Conservation (phyloP, 2,797 vertebrate genomes). For the Odontamblyopus rebecca region DNA sequence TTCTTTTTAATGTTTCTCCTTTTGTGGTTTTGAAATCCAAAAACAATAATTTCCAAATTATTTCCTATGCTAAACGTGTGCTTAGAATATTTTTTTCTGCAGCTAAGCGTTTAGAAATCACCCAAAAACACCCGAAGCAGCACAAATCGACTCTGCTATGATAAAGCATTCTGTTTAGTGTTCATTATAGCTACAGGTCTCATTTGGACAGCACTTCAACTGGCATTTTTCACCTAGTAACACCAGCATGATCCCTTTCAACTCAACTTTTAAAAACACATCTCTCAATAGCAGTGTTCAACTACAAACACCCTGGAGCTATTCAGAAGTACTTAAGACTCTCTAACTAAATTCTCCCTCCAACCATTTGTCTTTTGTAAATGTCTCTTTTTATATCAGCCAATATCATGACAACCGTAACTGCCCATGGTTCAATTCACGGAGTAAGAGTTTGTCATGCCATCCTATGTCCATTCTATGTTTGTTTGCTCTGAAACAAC, state of each 20-base stretch:
- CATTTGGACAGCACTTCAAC: not conserved
- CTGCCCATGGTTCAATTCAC: constrained; percentile 16
- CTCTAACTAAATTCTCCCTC: constrained; percentile 12
- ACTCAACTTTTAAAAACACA: not conserved
- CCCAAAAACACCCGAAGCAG: not conserved
- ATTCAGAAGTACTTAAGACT: not conserved
- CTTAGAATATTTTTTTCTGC: too few species aligned
- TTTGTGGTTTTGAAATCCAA: too few species aligned
- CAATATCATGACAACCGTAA: constrained; percentile 1
- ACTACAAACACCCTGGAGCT: not conserved
- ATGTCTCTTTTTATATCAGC: not conserved
- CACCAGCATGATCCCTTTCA: constrained; percentile 2
- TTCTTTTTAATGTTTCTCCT: too few species aligned
- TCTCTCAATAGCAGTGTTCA: not conserved
- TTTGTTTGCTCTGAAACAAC: constrained; percentile 75
- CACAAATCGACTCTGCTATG: not conserved
- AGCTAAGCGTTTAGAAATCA: too few species aligned
- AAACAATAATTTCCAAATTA: too few species aligned
- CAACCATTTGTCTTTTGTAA: constrained; percentile 12
- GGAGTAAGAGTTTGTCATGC: not conserved
- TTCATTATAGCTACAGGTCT: not conserved
- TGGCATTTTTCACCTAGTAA: not conserved
- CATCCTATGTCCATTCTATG: constrained; percentile 43
- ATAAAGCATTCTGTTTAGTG: too few species aligned
- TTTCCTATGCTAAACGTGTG: too few species aligned